These are phyloP conservation scores for Bruchidius siliquastri DNA, from an alignment of 2,888 invertebrate genomes.

Conservation along the genomic window DNA sequence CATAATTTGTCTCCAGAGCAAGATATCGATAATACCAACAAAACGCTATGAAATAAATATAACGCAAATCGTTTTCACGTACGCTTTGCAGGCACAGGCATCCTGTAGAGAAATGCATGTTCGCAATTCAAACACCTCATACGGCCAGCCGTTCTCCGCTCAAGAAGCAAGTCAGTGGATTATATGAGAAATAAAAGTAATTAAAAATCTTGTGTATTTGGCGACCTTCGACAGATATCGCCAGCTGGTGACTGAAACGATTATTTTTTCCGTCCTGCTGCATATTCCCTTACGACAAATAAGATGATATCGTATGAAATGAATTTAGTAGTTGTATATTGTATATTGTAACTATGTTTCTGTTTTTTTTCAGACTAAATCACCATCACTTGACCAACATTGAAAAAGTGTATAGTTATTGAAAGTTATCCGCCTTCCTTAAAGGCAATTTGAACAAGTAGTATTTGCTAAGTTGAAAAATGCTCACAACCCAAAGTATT, in stretches of 20 bases:
- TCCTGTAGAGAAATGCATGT: background rate
- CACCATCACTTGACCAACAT: no score
- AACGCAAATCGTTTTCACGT: background rate
- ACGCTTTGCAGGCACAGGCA: background rate
- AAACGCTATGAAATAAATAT: background rate
- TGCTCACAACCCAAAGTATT: no score
- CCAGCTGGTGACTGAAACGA: background rate
- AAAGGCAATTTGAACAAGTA: no score
- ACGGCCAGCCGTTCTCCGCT: background rate
- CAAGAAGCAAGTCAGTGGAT: background rate
- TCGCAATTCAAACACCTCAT: background rate
- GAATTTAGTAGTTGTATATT: background rate
- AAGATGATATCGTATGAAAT: background rate
- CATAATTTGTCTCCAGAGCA: background rate
- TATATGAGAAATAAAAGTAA: background rate
- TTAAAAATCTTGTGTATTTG: background rate
- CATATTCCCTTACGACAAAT: background rate
- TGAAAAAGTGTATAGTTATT: no score
- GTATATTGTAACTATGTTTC: no score
- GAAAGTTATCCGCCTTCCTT: no score
- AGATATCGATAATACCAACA: background rate
- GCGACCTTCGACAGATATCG: background rate
- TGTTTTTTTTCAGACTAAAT: no score
- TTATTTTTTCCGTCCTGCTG: background rate
- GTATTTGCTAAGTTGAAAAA: no score